These are phyloP conservation scores for Osmerus eperlanus DNA, from an alignment of 2,113 vertebrate genomes.

Conservation along the genomic window DNA sequence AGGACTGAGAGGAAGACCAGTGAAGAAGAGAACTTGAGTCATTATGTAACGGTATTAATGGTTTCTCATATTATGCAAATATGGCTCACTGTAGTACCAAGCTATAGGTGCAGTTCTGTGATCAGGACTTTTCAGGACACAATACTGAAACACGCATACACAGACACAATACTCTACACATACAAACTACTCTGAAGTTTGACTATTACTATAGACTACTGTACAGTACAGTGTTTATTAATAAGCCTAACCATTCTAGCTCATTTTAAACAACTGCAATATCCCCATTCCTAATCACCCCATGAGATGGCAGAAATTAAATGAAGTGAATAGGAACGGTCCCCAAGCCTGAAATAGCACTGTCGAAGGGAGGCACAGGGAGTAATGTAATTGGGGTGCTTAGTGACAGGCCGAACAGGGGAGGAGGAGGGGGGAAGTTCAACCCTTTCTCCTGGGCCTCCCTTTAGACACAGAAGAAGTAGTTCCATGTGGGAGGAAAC, in stretches of 20 bases:
- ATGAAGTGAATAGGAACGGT: constrained; percentile 43
- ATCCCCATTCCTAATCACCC: too few relatives aligned
- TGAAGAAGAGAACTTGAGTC: constrained; percentile 19
- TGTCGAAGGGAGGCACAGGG: constrained; percentile 45
- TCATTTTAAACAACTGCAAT: too few relatives aligned
- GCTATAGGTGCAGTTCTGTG: constrained; percentile 5
- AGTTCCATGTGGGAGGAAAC: constrained; percentile 4
- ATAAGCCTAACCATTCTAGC: too few relatives aligned
- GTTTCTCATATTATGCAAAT: constrained; percentile 13
- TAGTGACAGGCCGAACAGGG: constrained; percentile 34
- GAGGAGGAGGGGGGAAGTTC: not conserved
- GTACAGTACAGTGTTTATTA: too few relatives aligned
- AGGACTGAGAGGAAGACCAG: constrained; percentile 1
- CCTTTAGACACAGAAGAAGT: not conserved
- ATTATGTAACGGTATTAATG: constrained; percentile 39
- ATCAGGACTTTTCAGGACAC: too few relatives aligned
- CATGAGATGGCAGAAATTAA: constrained; percentile 36
- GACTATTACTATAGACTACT: too few relatives aligned
- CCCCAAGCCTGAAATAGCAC: constrained; percentile 55
- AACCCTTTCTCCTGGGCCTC: not conserved
- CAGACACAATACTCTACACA: too few relatives aligned
- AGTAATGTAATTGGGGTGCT: constrained; percentile 51
- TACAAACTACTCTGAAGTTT: too few relatives aligned
- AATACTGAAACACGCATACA: too few relatives aligned
- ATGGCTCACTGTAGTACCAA: constrained; percentile 6